These are phyloP conservation scores for Musca vetustissima DNA, from an alignment of 1,140 invertebrate species.

Conservation along the genomic window DNA sequence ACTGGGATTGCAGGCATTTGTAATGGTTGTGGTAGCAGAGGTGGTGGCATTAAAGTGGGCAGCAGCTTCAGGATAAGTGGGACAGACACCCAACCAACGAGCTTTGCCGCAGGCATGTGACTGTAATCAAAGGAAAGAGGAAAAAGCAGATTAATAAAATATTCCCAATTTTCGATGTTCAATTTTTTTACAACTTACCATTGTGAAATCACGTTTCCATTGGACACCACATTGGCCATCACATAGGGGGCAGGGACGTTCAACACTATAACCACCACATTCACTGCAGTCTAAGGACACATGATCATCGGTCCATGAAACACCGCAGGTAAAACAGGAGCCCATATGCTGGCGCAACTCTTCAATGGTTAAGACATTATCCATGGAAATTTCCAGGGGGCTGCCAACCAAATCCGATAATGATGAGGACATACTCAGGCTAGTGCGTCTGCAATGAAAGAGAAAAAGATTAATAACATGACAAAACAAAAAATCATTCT, in stretches of 20 bases:
- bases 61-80: conserved; percentile 55
- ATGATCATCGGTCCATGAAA: conserved; percentile 79
- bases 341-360: conserved; percentile 68
- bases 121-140: conserved; percentile 59
- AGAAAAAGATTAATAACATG: conserved; percentile 26
- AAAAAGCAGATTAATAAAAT: neutral
- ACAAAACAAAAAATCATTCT: no score
- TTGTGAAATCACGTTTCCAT: conserved; percentile 77
- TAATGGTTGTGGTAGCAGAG: conserved; percentile 40
- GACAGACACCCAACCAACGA: conserved; percentile 71
- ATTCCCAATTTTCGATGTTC: neutral
- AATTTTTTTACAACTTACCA: conserved; percentile 59
- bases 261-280: conserved; percentile 79
- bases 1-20: conserved; percentile 29
- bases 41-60: conserved; percentile 38
- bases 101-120: conserved; percentile 74
- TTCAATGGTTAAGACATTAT: conserved; percentile 68
- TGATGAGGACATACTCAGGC: conserved; percentile 51
- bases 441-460: conserved; percentile 46
- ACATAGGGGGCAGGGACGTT: conserved; percentile 75
- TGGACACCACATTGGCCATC: conserved; percentile 71
- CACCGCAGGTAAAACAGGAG: conserved; percentile 79
- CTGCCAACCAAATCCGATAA: conserved; percentile 53
- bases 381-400: conserved; percentile 52
- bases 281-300: conserved; percentile 78